Evolutionary conservation across 2,888 invertebrate species (phyloP).

Genomic region (Bellardia bayeri): DNA sequence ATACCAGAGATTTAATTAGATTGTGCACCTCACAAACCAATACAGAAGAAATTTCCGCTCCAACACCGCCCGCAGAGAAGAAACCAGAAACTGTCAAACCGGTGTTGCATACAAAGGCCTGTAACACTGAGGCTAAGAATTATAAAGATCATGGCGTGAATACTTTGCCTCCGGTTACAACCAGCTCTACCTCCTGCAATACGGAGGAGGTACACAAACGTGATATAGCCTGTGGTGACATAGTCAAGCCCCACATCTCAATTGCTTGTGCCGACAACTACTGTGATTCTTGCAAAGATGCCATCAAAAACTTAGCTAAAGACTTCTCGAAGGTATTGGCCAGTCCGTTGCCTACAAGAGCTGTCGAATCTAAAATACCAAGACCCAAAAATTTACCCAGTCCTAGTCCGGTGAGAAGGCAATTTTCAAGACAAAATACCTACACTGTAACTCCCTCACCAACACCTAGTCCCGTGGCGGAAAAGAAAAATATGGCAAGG

Average conservation of each 20-base stretch:
- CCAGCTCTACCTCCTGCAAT: conserved; percentile 80
- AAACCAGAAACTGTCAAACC: conserved; percentile 72
- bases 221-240: conserved; percentile 85
- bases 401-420: conserved; percentile 81
- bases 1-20: conserved; percentile 82
- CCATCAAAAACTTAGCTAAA: conserved; percentile 85
- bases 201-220: conserved; percentile 83
- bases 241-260: conserved; percentile 85
- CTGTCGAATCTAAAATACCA: conserved; percentile 81
- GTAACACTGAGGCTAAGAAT: conserved; percentile 77
- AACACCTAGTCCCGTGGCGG: conserved; percentile 79
- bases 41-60: conserved; percentile 78
- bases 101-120: conserved; percentile 74
- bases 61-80: conserved; percentile 72
- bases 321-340: conserved; percentile 80
- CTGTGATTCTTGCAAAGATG: conserved; percentile 87
- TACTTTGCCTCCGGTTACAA: conserved; percentile 75
- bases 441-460: conserved; percentile 82
- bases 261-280: conserved; percentile 85
- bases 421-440: conserved; percentile 83
- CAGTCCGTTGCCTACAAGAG: conserved; percentile 73
- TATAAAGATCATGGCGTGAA: conserved; percentile 77
- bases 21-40: conserved; percentile 78
- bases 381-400: conserved; percentile 82
- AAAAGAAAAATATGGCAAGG: conserved; percentile 79